Base-by-base conservation (phyloP, 2,797 vertebrate genomes). In the Leuciscus waleckii region DNA sequence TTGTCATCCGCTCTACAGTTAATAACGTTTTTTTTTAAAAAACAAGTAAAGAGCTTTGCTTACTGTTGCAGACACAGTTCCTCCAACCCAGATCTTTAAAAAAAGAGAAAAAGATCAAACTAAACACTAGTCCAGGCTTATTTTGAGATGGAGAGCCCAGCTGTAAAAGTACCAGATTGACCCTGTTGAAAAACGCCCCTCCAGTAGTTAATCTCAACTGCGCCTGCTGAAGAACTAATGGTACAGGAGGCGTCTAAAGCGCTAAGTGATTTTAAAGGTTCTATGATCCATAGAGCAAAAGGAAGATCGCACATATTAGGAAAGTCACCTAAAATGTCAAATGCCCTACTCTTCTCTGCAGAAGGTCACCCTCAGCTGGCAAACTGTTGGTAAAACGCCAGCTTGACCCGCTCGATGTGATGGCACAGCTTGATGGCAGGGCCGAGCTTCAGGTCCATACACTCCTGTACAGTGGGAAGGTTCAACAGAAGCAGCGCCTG, bases 371-470 rank as follows among this genome's bases (percentile, higher is more conserved):
- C 68, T 95, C 92, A 96, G 95, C 97, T 97, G 89, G 98, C 97
- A 94, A 98, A 98, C 93, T 99, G 98, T 91, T 99, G 97, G 94
- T 99, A 99, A 94, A 99, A 99, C 71, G 98, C 98, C 94, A 99
- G 95, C 91, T 99, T 99, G 91, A 99, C 97, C 92, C 97, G 96
- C 92, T 99, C 98, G 37, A 99, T 98, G 90, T 99, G 98, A 92
- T 99, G 97, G 94, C 98, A 99, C 90, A 99, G 96, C 93, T 98
- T 99, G 91, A 99, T 98, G 90, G 98, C 98, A 4, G 97, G 97
- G 85, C 98, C 98, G 89, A 99, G 93, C 93, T 99, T 99, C 92
- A 99, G 96, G 93, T 99, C 98, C 98, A 99, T 99, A 89, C 98
- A 99, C 93, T 99, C 98, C 93, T 99, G 98, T 87, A 99, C 97